These are phyloP conservation scores for Philereme vetulata DNA, from an alignment of 2,888 invertebrate genomes.

Conservation along the genomic window DNA sequence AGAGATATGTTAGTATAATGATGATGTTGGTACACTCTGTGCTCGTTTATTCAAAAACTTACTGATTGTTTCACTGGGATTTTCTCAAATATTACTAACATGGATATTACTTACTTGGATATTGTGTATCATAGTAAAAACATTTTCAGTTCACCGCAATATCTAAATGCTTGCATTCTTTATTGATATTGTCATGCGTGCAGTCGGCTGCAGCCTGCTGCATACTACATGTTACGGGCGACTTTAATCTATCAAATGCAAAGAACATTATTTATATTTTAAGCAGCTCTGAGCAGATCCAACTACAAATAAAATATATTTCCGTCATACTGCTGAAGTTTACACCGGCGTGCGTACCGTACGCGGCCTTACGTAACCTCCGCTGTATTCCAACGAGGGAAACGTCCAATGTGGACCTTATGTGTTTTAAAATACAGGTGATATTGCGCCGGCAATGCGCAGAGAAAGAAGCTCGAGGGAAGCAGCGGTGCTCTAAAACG, in stretches of 20 bases:
- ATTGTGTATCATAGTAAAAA: too few relatives aligned
- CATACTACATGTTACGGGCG: too few relatives aligned
- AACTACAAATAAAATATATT: conserved; percentile 42
- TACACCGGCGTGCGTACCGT: conserved; percentile 24
- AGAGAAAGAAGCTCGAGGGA: conserved; percentile 8
- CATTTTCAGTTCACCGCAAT: too few relatives aligned
- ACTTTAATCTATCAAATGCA: conserved; percentile 15
- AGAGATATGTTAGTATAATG: too few relatives aligned
- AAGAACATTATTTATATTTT: conserved; percentile 20
- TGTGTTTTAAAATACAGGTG: conserved; percentile 12
- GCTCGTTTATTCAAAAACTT: too few relatives aligned
- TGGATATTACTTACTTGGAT: too few relatives aligned
- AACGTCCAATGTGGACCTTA: conserved; percentile 15
- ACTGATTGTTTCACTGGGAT: too few relatives aligned
- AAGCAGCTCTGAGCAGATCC: conserved; percentile 21
- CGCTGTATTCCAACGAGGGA: conserved; percentile 18
- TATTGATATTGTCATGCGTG: too few relatives aligned
- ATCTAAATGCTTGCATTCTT: too few relatives aligned
- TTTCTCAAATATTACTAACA: too few relatives aligned
- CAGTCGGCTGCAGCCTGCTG: too few relatives aligned
- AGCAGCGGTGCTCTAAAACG: conserved; percentile 45
- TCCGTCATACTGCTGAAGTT: conserved; percentile 48
- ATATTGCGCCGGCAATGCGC: conserved; percentile 1
- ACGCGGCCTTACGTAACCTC: conserved; percentile 35
- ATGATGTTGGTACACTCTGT: too few relatives aligned